A percentile compares a stretch with the other conserved stretches of the same genome.
These are phyloP conservation scores for Laticauda laticaudata DNA, from an alignment of 2,113 vertebrate genomes.

Conservation along the genomic window DNA sequence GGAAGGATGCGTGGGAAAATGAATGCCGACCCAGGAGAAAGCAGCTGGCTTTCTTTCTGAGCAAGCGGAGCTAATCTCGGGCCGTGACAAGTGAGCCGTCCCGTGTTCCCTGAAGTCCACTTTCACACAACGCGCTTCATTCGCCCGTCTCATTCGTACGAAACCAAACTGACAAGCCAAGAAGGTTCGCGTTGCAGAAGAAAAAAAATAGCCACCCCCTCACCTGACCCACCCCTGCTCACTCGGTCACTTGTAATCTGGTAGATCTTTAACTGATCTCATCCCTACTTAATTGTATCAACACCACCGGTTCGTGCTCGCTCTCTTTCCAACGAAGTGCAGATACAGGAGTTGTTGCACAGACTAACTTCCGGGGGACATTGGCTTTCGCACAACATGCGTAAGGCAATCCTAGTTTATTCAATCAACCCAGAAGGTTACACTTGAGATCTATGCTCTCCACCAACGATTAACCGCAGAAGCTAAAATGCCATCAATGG, in stretches of 20 bases:
- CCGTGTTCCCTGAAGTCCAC: background rate
- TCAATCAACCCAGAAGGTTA: background rate
- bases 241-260: background rate
- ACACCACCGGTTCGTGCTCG: background rate
- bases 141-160: background rate
- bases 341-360: background rate
- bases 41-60: background rate
- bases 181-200: background rate
- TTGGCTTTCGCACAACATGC: background rate
- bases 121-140: background rate
- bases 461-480: background rate
- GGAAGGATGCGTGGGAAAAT: background rate
- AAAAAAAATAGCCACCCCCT: background rate
- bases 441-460: background rate
- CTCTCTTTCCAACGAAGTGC: background rate
- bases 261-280: background rate
- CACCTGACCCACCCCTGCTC: background rate
- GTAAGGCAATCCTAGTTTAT: background rate
- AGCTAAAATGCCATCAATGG: background rate
- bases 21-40: background rate
- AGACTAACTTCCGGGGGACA: background rate
- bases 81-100: background rate
- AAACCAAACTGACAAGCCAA: background rate
- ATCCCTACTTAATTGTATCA: background rate
- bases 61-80: background rate